Evolutionary conservation across 2,888 invertebrate species (phyloP), one percentile per base, ranked within the genome.

Genomic region (Epinotia brunnichana): DNA sequence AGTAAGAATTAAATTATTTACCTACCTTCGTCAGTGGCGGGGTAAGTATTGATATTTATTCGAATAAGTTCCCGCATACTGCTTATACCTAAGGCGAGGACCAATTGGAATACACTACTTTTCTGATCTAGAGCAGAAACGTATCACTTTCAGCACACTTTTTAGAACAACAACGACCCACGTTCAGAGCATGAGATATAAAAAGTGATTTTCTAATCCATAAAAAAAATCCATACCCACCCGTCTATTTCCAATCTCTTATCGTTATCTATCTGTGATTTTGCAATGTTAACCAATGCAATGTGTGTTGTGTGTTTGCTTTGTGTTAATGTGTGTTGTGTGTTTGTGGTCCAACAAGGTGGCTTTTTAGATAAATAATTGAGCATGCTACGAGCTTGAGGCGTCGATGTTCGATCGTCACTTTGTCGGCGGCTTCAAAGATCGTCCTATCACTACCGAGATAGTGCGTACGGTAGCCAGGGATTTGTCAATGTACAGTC

Each of bases 401-500:
- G 54, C 53, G 54, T 56, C 66, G 54, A 41, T 56, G 24, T 29
- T 61, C 62, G 41, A 85, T 88, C 87, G 88, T 90, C 91, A 90
- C 90, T 91, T 90, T 90, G 91, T 89, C 92, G 92, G 92, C 88
- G 81, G 81, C 80, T 75, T 82, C 83, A 81, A 82, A 79, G 82
- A 81, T 85, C 83, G 82, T 78, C 82, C 75, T 71, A 71, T 71
- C 66, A 77, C 83, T 86, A n/a, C n/a, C n/a, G n/a, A n/a, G 91
- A 91, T 91, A 91, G 88, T 81, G 88, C 81, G 79, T 79, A 76
- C 92, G 89, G 92, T 91, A 92, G 92, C 90, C 83, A 85, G 83
- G 87, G 90, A 90, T 91, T 92, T 90, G 90, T 91, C 89, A 86
- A 83, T 79, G 90, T 89, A 91, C 87, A 77, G 92, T 90, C 91